Percentiles rank a stretch among this genome's conserved stretches.
Conservation (phyloP, 1,140 invertebrate species). For the Phenacoccus solenopsis region DNA sequence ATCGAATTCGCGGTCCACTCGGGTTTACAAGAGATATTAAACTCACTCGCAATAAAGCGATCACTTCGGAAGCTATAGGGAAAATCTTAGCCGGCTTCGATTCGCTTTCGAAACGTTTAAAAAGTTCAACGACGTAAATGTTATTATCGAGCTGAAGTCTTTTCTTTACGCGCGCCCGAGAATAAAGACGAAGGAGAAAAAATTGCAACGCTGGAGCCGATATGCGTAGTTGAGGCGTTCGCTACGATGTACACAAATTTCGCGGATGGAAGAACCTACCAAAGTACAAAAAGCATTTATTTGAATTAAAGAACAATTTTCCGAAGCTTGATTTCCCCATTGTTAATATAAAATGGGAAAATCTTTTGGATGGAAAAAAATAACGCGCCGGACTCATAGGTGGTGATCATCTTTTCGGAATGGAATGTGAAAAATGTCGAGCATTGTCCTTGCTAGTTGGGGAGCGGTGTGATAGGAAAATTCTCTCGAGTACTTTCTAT, state of each 20-base stretch:
- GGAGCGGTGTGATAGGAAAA: not conserved
- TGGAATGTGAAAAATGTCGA: constrained; percentile 1
- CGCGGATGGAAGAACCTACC: not conserved
- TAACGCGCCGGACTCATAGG: not conserved
- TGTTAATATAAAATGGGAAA: not conserved
- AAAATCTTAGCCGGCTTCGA: too few species aligned
- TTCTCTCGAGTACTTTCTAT: not conserved
- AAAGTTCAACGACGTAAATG: constrained; percentile 2
- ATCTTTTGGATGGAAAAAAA: not conserved
- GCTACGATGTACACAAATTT: too few species aligned
- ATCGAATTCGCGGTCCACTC: not conserved
- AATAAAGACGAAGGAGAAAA: too few species aligned
- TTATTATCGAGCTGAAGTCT: not conserved
- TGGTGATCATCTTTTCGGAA: not conserved
- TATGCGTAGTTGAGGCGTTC: too few species aligned
- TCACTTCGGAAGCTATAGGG: too few species aligned
- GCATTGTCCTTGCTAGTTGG: not conserved
- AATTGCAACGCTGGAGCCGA: too few species aligned
- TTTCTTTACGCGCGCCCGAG: too few species aligned
- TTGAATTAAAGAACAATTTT: constrained; percentile 3
- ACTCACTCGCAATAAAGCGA: too few species aligned
- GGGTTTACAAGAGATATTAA: not conserved
- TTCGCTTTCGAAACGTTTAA: too few species aligned
- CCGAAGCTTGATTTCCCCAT: not conserved
- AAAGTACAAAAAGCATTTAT: not conserved